These are phyloP conservation scores for Platygyra sinensis DNA, from an alignment of 64 coral and sea anemone genomes.

Conservation along the genomic window DNA sequence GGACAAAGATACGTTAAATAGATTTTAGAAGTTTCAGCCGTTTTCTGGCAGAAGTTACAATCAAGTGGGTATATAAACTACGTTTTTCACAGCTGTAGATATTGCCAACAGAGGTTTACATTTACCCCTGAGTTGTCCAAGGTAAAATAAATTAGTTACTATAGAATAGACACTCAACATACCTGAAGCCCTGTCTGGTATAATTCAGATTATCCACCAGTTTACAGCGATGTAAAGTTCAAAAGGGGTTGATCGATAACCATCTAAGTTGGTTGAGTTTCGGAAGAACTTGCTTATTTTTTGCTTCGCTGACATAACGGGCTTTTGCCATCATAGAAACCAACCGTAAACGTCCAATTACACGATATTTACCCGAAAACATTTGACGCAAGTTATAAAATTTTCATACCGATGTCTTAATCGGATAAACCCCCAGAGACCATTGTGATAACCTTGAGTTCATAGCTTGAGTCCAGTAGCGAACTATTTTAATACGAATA, in stretches of 20 bases:
- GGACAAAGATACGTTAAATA: too few relatives aligned
- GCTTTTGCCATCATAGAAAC: not conserved
- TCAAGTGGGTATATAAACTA: not conserved
- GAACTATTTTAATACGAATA: not conserved
- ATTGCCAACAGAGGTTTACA: not conserved
- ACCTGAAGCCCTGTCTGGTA: not conserved
- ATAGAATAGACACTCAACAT: not conserved
- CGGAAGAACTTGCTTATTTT: not conserved
- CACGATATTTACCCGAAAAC: not conserved
- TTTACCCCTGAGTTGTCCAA: not conserved
- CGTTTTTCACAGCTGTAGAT: not conserved
- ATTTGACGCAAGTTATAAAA: constrained; percentile 21
- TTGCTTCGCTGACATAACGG: not conserved
- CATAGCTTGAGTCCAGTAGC: not conserved
- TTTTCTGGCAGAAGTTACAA: too few relatives aligned
- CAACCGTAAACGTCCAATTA: not conserved
- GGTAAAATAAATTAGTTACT: not conserved
- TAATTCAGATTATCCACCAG: not conserved
- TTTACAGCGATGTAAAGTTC: not conserved
- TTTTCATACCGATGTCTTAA: not conserved
- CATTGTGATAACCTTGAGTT: not conserved
- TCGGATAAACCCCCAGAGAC: not conserved
- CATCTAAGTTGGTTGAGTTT: not conserved
- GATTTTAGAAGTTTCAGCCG: too few relatives aligned
- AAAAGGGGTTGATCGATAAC: too few relatives aligned